phyloP scores from a whole-genome alignment of 2,797 vertebrate genomes.

The Parauchenoglanis ngamensis region DNA sequence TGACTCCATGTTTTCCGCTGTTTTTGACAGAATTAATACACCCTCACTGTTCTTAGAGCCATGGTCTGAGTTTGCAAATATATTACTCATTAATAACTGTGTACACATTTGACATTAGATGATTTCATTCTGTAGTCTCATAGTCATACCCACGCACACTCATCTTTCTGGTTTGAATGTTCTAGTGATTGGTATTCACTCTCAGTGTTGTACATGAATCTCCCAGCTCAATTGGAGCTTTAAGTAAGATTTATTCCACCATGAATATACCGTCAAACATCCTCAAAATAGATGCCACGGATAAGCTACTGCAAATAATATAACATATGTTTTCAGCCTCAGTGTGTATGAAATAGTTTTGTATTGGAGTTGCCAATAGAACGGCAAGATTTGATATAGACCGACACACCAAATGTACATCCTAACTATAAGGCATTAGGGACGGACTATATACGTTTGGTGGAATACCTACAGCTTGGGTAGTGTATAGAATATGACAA shows the following conservation, averaged over 20 bases:
- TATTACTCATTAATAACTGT: neutral
- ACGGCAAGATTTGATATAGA: neutral
- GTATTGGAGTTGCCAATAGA: neutral
- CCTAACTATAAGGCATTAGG: neutral
- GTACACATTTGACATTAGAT: neutral
- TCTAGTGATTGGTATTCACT: neutral
- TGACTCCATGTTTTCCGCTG: conserved; percentile 34
- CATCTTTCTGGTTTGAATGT: neutral
- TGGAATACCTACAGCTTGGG: neutral
- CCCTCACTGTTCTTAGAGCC: neutral
- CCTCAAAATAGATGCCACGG: neutral
- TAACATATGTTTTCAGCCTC: neutral
- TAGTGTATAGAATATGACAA: neutral
- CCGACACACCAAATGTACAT: neutral
- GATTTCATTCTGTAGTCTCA: neutral
- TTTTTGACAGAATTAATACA: conserved; percentile 38
- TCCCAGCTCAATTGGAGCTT: neutral
- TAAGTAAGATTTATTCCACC: neutral
- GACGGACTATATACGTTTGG: neutral
- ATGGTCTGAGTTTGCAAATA: neutral
- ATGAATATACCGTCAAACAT: conserved; percentile 1
- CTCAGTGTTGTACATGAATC: neutral
- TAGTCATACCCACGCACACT: neutral
- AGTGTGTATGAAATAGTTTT: neutral
- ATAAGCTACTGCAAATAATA: neutral